Evolutionary conservation across 2,888 invertebrate species (phyloP), one percentile per base, ranked within the genome.

Genomic region (Drosophila kanekoi): DNA sequence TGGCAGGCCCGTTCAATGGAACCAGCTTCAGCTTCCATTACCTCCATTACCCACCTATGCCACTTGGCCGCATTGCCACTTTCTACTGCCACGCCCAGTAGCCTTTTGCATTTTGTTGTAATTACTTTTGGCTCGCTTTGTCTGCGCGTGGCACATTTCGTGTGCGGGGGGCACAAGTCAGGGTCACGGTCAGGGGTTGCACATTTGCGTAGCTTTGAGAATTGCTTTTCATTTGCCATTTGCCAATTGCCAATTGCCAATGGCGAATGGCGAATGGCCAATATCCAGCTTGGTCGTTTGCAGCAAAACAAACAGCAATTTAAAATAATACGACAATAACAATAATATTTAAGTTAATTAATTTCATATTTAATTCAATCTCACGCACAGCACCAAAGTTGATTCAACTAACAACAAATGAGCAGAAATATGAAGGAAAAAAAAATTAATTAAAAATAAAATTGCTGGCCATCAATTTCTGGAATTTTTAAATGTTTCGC

Each of bases 51-150:
- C 35, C 11, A 35, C 13, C 13, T 8, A 8, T 37, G 49, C 52
- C 65, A 54, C 54, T 66, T 48, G 54, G 53, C 49, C 32, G 43
- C 32, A 37, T 60, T 66, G 53, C 62, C 66, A 60, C 74, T 63
- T 66, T 53, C 70, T 43, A 51, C 38, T 32, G 63, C 51, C 57
- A 59, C 67, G 64, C 69, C 67, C 65, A 56, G 52, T 49, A 57
- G 57, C 65, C 57, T 76, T 83, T 76, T 81, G 73, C 88, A 72
- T 79, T 87, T 77, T 52, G 66, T 77, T 83, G 79, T 83, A 83
- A 83, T 88, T 88, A 88, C 83, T 79, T 87, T 85, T 71, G 80
- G 65, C 43, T 47, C 65, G 56, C 74, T 73, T 76, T 72, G 76
- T 67, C 58, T 77, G 82, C 79, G 82, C 86, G 82, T 82, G 86